Base-by-base conservation (phyloP, 2,113 vertebrate genomes). In the Cottus gobio region DNA sequence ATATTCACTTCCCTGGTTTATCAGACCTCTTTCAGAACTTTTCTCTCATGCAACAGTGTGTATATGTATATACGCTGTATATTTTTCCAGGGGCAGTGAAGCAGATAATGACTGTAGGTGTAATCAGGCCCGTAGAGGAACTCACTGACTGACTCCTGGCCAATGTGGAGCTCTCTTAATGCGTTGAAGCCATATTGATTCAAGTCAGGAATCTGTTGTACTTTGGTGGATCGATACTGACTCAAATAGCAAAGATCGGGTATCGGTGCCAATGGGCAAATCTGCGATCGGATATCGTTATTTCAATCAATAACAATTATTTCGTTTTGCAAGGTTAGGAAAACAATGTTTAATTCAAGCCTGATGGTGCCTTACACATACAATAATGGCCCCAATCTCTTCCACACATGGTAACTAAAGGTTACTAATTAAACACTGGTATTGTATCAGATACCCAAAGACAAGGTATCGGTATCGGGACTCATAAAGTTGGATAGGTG, bases 101-200 rank as follows among this genome's bases (percentile, higher is more conserved):
- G 54, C 77, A 30, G 8, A 42, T 57, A 65, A 81, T 81, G 60
- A 61, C 16, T 50, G 58, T 42, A 22, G 58, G 68, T 61, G 42
- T 75, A 56, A 61, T 79, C 50, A 70, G 66, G 75, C 57, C 39
- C 64, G 50, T 34, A 18, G 58, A 75, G 64, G 15, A 77, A 18
- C 65, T 54, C 22, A 44, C n/a, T 28, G 36, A 52, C 58, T 60
- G 54, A 71, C 66, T 57, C 12, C 2, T 5, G 31, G 46, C 48
- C 60, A 58, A 58, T 69, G 16, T 64, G 63, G 65, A 34, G 31
- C 64, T 67, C 26, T 20, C 36, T 50, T 48, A 50, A 72, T 52
- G 69, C 24, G 34, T 37, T 63, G 36, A 42, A 68, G 68, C 69
- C 48, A 24, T 39, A 26, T 58, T 58, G 57, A 73, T 60, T 77